These are phyloP conservation scores for Vanacampus margaritifer DNA, from an alignment of 2,113 vertebrate genomes.

Conservation along the genomic window DNA sequence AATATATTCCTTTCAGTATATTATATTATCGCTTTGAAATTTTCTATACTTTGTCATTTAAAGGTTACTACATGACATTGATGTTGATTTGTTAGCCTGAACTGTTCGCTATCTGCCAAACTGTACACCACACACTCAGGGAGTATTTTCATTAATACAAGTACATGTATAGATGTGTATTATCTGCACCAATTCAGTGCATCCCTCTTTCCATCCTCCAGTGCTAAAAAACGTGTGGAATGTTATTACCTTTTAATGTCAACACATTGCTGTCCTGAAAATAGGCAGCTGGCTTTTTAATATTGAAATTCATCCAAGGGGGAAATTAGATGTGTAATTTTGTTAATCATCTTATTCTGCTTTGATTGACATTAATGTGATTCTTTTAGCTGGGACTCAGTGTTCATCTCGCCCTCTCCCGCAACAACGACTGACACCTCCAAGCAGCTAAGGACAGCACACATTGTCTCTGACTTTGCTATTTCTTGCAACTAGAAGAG, in stretches of 20 bases:
- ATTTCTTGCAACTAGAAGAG: conserved; percentile 33
- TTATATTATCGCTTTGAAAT: no score
- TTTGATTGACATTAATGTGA: conserved; percentile 4
- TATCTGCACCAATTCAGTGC: not conserved
- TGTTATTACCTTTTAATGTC: not conserved
- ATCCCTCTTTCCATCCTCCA: not conserved
- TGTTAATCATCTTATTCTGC: not conserved
- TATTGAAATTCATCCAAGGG: not conserved
- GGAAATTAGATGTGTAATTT: not conserved
- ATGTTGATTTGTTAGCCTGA: no score
- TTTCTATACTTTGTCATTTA: no score
- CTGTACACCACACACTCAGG: no score
- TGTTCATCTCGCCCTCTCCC: not conserved
- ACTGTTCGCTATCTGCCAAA: no score
- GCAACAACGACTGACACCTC: conserved; percentile 9
- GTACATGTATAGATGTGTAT: not conserved
- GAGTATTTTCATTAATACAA: not conserved
- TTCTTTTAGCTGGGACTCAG: not conserved
- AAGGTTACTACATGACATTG: no score
- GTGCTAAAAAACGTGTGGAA: not conserved
- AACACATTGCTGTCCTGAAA: not conserved
- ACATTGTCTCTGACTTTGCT: conserved; percentile 59
- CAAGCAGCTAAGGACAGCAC: conserved; percentile 38
- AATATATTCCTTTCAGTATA: no score
- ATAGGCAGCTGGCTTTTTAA: not conserved